phyloP scores from a whole-genome alignment of 2,888 invertebrate species.

The Glyphotaelius pellucidus region DNA sequence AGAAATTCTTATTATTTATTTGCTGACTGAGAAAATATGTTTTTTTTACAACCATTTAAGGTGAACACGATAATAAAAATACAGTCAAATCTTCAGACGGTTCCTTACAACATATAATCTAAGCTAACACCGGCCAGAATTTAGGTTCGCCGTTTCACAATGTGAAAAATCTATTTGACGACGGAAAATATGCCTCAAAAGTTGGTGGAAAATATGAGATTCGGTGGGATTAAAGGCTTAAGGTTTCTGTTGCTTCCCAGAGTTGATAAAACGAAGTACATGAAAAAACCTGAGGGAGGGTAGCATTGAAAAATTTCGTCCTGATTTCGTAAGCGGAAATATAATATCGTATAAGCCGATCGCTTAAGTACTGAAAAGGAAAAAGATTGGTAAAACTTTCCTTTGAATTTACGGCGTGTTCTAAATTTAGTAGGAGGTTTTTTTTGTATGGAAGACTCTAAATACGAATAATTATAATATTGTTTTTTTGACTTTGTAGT shows the following conservation, averaged over 20 bases:
- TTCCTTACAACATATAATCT: neutral
- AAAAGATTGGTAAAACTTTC: neutral
- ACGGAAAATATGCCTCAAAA: slow-evolving; percentile 25
- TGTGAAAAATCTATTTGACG: slow-evolving; percentile 23
- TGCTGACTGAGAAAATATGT: neutral
- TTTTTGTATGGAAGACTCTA: neutral
- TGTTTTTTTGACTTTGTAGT: neutral
- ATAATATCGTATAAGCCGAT: slow-evolving; percentile 11
- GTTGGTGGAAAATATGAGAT: slow-evolving; percentile 37
- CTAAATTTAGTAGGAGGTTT: neutral
- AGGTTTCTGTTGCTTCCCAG: slow-evolving; percentile 28
- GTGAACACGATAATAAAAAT: neutral
- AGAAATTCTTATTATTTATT: neutral
- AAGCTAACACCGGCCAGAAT: neutral
- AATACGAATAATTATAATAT: neutral
- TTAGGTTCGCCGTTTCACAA: slow-evolving; percentile 20
- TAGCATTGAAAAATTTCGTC: neutral
- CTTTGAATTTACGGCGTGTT: neutral
- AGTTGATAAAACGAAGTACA: slow-evolving; percentile 9
- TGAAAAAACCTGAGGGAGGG: neutral
- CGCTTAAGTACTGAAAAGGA: slow-evolving; percentile 25
- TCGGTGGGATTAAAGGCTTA: slow-evolving; percentile 32
- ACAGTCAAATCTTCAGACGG: neutral
- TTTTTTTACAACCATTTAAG: neutral
- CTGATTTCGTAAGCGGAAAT: slow-evolving; percentile 15